These are phyloP conservation scores for Lobophora halterata DNA, from an alignment of 2,888 invertebrate genomes.

Conservation along the genomic window DNA sequence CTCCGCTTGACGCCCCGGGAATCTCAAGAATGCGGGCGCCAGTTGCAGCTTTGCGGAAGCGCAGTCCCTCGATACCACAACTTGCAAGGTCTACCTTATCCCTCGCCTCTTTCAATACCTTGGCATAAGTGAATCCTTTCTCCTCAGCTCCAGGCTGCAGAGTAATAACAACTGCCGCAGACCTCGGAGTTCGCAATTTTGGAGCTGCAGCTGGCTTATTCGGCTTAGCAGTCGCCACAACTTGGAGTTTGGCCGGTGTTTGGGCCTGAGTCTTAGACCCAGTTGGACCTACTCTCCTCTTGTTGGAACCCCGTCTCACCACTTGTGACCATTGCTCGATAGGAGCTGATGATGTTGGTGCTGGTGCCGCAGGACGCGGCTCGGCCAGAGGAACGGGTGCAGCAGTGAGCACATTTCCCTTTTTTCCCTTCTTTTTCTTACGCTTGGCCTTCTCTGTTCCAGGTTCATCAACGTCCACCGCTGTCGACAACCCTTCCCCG, in stretches of 20 bases:
- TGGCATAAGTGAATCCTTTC: slow-evolving; percentile 43
- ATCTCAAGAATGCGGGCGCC: slow-evolving; percentile 9
- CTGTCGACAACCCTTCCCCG: no score
- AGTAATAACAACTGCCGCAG: slow-evolving; percentile 74
- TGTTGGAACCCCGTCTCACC: no score
- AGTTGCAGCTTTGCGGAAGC: slow-evolving; percentile 1
- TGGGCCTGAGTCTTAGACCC: slow-evolving; percentile 5
- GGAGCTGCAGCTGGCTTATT: background rate
- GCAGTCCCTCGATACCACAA: background rate
- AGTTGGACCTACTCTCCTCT: no score
- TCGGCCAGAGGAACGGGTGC: no score
- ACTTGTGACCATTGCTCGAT: no score
- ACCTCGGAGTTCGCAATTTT: slow-evolving; percentile 42
- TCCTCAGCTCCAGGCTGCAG: slow-evolving; percentile 65
- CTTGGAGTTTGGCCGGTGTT: no score
- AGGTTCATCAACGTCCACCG: no score
- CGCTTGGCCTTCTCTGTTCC: no score
- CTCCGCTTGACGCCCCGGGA: background rate
- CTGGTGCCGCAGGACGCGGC: no score
- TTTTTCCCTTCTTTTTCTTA: no score
- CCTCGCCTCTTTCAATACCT: slow-evolving; percentile 45
- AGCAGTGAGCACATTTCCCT: no score
- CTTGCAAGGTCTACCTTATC: background rate
- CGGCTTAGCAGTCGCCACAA: background rate
- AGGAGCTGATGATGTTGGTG: no score